Evolutionary conservation across 2,113 vertebrate species (phyloP), one percentile per base, ranked within the genome.

Genomic region (Hiodon alosoides): DNA sequence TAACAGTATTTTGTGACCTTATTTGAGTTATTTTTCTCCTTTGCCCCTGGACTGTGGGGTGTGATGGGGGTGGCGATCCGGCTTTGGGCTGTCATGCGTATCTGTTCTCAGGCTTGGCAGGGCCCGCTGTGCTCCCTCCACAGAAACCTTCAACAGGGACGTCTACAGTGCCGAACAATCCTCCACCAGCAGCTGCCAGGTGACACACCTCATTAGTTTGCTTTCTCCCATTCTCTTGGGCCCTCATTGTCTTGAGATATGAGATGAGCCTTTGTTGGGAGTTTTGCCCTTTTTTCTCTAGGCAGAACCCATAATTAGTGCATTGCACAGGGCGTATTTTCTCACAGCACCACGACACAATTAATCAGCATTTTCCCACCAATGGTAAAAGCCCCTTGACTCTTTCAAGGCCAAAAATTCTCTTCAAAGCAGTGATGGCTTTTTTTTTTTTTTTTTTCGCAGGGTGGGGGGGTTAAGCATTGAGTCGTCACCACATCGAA

Each of bases 311-410:
- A 70, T 92, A 92, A 92, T 92, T 92, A 92, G 89, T 90, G 90
- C 88, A 89, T 84, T 82, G 87, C 88, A 85, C 86, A 78, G 88
- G 90, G 88, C 86, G 88, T 89, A 89, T 88, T 91, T 92, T 92
- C 91, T 92, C 91, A 92, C 90, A 92, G 91, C 86, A 82, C 87
- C 84, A 89, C 85, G 88, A 89, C 89, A 89, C 89, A 91, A 91
- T 91, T 92, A 90, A 92, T 92, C 90, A 91, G 89, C 87, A 89
- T 85, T 91, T 92, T 92, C 91, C 91, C 90, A 92, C 87, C 91
- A 89, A 90, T 89, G 84, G 87, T 85, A 86, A 80, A 78, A 88
- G 84, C 87, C 76, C 83, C 84, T 88, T 85, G 88, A 86, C 86
- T 90, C 85, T 86, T 88, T 85, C 79, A 85, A 77, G 89, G 87